Evolutionary conservation across 2,888 invertebrate species (phyloP), one percentile per base, ranked within the genome.

Genomic region (Chrysotoxum bicinctum): DNA sequence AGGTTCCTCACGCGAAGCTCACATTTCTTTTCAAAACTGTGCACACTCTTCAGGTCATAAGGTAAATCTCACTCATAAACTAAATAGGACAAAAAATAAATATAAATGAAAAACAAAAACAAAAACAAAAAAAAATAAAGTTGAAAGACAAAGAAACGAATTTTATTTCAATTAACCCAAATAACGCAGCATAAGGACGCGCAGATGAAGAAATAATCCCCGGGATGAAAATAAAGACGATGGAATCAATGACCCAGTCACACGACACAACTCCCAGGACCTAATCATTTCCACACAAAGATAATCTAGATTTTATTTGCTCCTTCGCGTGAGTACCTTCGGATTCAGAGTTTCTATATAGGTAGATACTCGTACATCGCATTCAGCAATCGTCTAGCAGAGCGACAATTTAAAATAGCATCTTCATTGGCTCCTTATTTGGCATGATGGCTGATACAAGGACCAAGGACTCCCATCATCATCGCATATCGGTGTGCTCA

Each of bases 151-250:
- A 80, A 72, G 72, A 73, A 77, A 81, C 30, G 77, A 81, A 85
- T 85, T 85, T 85, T 77, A 76, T 85, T 85, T 85, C 85, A 85
- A 85, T 85, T 85, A 85, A 85, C 85, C 85, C 81, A 85, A 85
- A 85, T 85, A 85, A 76, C 76, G 80, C 12, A 81, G 81, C 81
- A 85, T 85, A 85, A 85, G 85, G 76, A 85, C 76, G 85, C 81
- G 81, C 85, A 85, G 85, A 85, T 85, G 85, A 85, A 85, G 85
- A 76, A 85, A 85, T 85, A 85, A 85, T 85, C 85, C 81, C 72
- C 85, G 26, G 81, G 81, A 81, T 85, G 81, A 85, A 77, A 81
- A 85, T 85, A 81, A 85, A 81, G 85, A 81, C 81, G 75, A 85
- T 75, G 69, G 81, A 85, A 85, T 85, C 85, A 85, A 85, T 85